phyloP scores from a whole-genome alignment of 2,797 vertebrate genomes.

The Macropodus opercularis region DNA sequence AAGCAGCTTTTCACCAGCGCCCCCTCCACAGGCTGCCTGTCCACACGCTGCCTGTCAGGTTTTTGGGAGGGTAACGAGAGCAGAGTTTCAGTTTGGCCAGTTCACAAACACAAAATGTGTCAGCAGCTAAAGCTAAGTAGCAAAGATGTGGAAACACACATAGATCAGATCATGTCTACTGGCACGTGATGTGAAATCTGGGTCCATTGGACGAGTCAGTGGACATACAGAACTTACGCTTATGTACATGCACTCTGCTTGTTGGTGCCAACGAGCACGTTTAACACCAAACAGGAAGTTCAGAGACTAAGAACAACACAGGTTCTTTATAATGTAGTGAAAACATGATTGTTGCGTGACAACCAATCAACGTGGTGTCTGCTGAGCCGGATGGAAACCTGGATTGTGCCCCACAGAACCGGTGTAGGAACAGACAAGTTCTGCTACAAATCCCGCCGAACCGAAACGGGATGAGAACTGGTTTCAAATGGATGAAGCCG shows the following conservation, averaged over 20 bases:
- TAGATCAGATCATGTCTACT: not conserved
- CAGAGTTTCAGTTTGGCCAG: slow-evolving; percentile 25
- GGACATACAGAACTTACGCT: no score
- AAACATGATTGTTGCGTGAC: no score
- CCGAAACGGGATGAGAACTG: not conserved
- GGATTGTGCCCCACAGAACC: no score
- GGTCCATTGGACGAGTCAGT: no score
- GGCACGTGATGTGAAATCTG: no score
- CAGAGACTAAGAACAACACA: no score
- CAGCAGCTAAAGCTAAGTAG: not conserved
- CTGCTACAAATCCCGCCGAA: not conserved
- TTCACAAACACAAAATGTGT: not conserved
- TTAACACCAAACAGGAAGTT: no score
- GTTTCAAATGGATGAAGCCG: slow-evolving; percentile 2
- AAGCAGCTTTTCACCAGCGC: slow-evolving; percentile 31
- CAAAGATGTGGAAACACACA: not conserved
- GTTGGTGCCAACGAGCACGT: no score
- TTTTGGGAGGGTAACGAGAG: not conserved
- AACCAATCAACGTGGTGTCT: no score
- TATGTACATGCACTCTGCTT: no score
- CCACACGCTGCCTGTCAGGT: not conserved
- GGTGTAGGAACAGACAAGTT: not conserved
- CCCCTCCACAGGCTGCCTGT: slow-evolving; percentile 1
- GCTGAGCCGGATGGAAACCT: no score
- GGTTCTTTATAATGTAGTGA: no score